phyloP scores from a whole-genome alignment of 2,888 invertebrate species.

The Agrochola circellaris region DNA sequence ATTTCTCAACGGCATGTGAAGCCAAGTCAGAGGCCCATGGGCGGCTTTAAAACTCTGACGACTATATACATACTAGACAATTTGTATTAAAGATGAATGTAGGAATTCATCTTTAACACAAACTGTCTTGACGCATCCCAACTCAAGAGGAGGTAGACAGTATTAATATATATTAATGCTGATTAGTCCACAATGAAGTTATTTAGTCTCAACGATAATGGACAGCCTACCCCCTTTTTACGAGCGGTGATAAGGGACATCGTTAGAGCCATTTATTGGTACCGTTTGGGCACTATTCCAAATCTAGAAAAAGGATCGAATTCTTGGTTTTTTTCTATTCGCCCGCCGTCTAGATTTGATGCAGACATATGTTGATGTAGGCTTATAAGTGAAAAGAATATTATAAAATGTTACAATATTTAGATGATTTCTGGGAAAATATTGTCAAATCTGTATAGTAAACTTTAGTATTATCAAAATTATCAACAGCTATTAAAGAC shows the following conservation, averaged over 20 bases:
- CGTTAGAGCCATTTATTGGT: slow-evolving; percentile 56
- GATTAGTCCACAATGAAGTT: slow-evolving; percentile 30
- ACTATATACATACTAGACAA: no score
- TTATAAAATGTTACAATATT: background rate
- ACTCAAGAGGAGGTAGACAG: background rate
- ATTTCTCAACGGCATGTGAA: no score
- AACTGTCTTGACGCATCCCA: background rate
- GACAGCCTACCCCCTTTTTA: slow-evolving; percentile 21
- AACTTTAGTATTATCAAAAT: background rate
- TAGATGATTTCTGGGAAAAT: background rate
- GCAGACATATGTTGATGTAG: background rate
- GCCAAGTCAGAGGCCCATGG: no score
- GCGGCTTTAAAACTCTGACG: no score
- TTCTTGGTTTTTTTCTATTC: slow-evolving; percentile 4
- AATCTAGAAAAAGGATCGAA: slow-evolving; percentile 34
- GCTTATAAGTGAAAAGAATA: background rate
- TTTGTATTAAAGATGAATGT: no score
- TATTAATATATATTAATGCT: background rate
- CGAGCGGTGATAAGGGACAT: slow-evolving; percentile 48
- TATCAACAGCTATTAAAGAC: background rate
- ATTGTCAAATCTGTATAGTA: background rate
- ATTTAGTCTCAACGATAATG: slow-evolving; percentile 36
- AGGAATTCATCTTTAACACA: background rate
- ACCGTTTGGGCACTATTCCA: slow-evolving; percentile 41
- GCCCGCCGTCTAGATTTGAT: background rate